Evolutionary conservation across 2,113 vertebrate genomes (phyloP), one percentile per base, ranked within the genome.

Genomic region (Oncorhynchus kisutch): DNA sequence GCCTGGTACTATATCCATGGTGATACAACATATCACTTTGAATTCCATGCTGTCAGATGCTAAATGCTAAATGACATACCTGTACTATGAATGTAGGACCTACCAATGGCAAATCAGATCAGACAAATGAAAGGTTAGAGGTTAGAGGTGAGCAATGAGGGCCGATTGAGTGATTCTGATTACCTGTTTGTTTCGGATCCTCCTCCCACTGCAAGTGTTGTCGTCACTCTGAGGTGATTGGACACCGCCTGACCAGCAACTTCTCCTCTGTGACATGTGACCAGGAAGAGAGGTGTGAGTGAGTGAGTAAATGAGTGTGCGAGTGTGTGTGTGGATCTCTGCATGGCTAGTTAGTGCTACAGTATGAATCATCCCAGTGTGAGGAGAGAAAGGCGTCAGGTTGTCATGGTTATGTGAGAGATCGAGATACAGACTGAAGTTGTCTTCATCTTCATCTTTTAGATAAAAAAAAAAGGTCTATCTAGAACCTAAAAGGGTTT

Each of bases 101-200:
- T 62, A 11, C 16, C 18, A 62, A 3, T 3, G 6, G 8, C 0
- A 45, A 45, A 45, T 45, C 8, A 45, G 39, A 45, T 45, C 39
- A 45, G 39, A 8, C 39, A 11, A 45, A 29, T 14, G 7, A 68
- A 34, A 16, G 24, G 29, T 62, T 27, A 20, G 25, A 39, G 16
- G 54, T 18, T 25, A 12, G 13, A 67, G 22, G 3, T 22, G 67
- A 48, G n/a, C 4, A 8, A 0, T 34, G n/a, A 6, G 27, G 27
- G 25, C 16, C 6, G 29, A 20, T 4, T 45, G 57, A 77, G 25
- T 57, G 60, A 25, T 5, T 18, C 54, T 68, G 51, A n/a, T 11
- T 29, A 93, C 89, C 71, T 94, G 91, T 76, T 94, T 94, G 83
- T 90, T 93, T 70, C 94, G 94, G 84, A 90, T 92, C 70, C 93